These are phyloP conservation scores for Benitochromis conjunctus DNA, from an alignment of 2,113 vertebrate genomes.

Conservation along the genomic window DNA sequence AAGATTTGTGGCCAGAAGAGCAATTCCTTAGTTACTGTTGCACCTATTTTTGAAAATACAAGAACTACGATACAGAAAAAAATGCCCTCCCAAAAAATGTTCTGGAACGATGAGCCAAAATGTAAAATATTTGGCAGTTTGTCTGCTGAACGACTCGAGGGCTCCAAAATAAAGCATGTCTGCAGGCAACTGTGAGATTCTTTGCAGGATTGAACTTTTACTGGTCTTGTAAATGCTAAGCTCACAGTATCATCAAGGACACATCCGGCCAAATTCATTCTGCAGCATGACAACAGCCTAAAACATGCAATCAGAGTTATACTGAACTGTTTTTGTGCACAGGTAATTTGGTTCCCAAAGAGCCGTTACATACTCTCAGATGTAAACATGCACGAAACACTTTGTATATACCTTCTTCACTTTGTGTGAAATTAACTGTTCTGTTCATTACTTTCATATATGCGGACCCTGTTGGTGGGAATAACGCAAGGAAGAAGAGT, in stretches of 20 bases:
- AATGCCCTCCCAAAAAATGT: neutral
- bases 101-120: neutral
- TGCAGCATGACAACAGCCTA: neutral
- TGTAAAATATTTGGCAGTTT: neutral
- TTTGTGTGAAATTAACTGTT: neutral
- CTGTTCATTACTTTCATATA: neutral
- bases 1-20: neutral
- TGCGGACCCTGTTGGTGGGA: neutral
- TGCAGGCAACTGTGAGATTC: neutral
- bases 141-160: neutral
- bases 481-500: neutral
- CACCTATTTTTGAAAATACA: neutral
- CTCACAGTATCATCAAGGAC: neutral
- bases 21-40: neutral
- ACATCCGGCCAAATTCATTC: neutral
- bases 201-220: neutral
- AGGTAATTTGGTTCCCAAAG: neutral
- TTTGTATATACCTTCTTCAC: neutral
- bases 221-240: neutral
- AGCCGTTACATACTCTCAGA: accelerated
- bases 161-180: neutral
- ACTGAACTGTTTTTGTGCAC: neutral
- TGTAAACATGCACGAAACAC: neutral
- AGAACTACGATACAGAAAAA: neutral
- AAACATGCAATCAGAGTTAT: neutral